Base-by-base conservation (phyloP, 35 echinoderm and acorn worm genomes). In the Hemicentrotus pulcherrimus region DNA sequence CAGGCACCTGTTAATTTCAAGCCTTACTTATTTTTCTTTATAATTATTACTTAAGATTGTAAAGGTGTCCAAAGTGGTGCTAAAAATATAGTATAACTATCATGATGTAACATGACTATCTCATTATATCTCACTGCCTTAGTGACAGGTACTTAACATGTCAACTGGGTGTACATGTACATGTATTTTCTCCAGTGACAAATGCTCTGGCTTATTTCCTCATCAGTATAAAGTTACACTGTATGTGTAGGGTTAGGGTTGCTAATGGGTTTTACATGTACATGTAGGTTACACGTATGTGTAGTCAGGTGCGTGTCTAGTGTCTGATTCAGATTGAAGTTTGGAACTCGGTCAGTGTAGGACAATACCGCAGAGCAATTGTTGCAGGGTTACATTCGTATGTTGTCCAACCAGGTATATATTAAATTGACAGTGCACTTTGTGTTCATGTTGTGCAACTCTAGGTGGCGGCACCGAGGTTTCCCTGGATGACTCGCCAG, bases 401-500 rank as follows among this genome's bases (percentile, higher is more conserved):
- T 2, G 4, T 19, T 4, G 15, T 85, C 0, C 70, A 85, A 85
- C 35, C 35, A 41, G 35, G 35, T 41, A 41, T 41, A 41, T 41
- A 41, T 41, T 31, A 88, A 31, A 88, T 88, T 88, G 86, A 32
- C 86, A 88, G 11, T 88, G n/a, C 0, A 45, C 31, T 45, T 45
- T 90, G 88, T 78, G 5, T 78, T 78, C 8, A 32, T 90, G 32
- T 33, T 32, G 32, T 90, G n/a, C 18, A 30, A 32, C 19, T 78
- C 2, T 28, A 96, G 96, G 96, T 91, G 96, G 96, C 16, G 96
- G 96, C n/a, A 96, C 94, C 6, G 96, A 96, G 59, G 96, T 96
- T 8, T 96, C 94, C 48, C 86, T 96, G 9, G 96, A 96, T 47
- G 96, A 96, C 94, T 85, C 94, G 11, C 47, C 94, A 22, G 95